Percentiles rank a stretch among this genome's conserved stretches.
Conservation (phyloP, 2,797 vertebrate genomes). For the Clarias pachynema region DNA sequence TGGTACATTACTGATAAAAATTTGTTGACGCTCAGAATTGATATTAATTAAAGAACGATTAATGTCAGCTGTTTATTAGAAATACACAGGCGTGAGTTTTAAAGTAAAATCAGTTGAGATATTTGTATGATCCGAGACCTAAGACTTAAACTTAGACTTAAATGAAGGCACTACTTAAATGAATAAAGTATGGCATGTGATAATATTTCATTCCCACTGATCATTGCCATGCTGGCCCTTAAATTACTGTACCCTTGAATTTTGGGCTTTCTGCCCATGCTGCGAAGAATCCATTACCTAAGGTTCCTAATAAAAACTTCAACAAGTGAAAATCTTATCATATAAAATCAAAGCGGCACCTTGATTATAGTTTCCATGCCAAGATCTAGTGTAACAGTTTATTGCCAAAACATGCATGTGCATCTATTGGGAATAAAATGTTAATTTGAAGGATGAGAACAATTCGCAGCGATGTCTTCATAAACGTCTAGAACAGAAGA, state of each 20-base stretch:
- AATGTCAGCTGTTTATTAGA: background rate
- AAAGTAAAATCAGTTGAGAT: background rate
- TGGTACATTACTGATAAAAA: background rate
- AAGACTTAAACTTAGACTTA: no score
- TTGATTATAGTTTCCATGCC: constrained; percentile 14
- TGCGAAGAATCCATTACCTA: background rate
- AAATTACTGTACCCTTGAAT: background rate
- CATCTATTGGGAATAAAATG: constrained; percentile 24
- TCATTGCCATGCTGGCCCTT: background rate
- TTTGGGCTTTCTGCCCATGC: constrained; percentile 2
- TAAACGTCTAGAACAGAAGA: constrained; percentile 29
- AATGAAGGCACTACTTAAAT: background rate
- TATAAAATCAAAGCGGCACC: constrained; percentile 13
- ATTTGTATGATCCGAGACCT: background rate
- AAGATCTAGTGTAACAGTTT: background rate
- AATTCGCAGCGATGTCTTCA: constrained; percentile 34
- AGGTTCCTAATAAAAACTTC: constrained; percentile 9
- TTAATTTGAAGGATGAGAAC: constrained; percentile 16
- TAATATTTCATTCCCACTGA: background rate
- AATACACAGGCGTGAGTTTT: background rate
- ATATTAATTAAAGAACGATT: background rate
- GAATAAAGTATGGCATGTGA: background rate
- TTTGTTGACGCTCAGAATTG: background rate
- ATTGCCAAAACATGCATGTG: background rate
- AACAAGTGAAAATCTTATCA: constrained; percentile 5